Evolutionary conservation across 1,140 invertebrate genomes (phyloP).

Genomic region (Nasonia giraulti): DNA sequence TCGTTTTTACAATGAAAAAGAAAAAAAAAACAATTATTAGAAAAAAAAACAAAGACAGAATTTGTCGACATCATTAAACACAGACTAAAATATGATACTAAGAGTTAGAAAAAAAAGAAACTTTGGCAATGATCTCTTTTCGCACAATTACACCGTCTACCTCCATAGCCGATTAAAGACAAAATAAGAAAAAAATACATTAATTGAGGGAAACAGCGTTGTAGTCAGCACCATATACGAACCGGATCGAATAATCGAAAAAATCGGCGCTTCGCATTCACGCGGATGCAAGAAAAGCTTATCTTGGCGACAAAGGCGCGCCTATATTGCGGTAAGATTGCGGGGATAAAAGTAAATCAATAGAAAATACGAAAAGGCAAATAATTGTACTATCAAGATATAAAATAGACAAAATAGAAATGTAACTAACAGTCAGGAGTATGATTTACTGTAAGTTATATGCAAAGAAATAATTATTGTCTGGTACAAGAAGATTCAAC

Average conservation of each 20-base stretch:
- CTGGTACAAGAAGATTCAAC: neutral
- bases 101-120: slow-evolving; percentile 29
- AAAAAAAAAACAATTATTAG: neutral
- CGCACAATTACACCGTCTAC: slow-evolving; percentile 56
- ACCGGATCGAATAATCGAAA: neutral
- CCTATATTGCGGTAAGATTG: neutral
- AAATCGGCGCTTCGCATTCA: neutral
- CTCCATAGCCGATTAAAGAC: slow-evolving; percentile 54
- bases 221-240: neutral
- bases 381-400: neutral
- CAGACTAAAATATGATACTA: neutral
- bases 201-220: neutral
- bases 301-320: neutral
- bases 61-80: neutral
- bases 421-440: neutral
- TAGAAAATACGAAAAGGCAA: neutral
- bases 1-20: slow-evolving; percentile 7
- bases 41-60: neutral
- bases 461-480: slow-evolving; percentile 8
- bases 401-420: neutral
- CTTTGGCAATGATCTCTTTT: slow-evolving; percentile 33
- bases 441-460: neutral
- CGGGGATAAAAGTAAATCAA: neutral
- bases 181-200: neutral
- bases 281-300: neutral